Conservation (phyloP, 2,113 vertebrate genomes). For the Chaetodon trifascialis region DNA sequence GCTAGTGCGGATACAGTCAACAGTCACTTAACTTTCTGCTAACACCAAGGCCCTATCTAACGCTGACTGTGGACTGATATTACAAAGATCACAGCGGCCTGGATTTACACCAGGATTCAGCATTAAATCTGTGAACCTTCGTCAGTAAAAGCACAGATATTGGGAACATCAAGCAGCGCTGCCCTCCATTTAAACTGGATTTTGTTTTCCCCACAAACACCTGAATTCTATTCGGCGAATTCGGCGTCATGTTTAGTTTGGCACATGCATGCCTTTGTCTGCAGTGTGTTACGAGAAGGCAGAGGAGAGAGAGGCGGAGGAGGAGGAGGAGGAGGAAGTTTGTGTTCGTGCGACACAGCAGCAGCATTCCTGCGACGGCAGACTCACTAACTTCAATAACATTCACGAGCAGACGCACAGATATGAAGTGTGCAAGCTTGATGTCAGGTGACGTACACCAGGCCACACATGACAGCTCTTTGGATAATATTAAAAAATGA, state of each 20-base stretch:
- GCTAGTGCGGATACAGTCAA: conserved; percentile 11
- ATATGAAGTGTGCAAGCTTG: not conserved
- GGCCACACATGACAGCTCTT: not conserved
- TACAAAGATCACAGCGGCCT: not conserved
- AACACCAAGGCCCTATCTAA: not conserved
- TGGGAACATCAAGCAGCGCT: not conserved
- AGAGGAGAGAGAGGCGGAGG: conserved; percentile 38
- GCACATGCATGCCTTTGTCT: conserved; percentile 68
- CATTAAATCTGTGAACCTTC: not conserved
- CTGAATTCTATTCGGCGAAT: not conserved
- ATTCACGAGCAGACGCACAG: conserved; percentile 15
- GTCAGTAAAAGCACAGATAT: not conserved
- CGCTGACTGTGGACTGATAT: not conserved
- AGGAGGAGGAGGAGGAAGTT: conserved; percentile 65
- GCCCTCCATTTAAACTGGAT: not conserved
- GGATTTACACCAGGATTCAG: not conserved
- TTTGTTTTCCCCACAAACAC: not conserved
- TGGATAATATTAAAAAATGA: not conserved
- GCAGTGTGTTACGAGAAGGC: conserved; percentile 60
- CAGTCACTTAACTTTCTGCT: conserved; percentile 19
- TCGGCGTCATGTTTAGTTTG: conserved; percentile 69
- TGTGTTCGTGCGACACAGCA: conserved; percentile 66
- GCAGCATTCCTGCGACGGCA: conserved; percentile 53
- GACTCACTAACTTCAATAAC: conserved; percentile 46
- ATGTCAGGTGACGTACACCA: not conserved